These are phyloP conservation scores for Congeria kusceri DNA, from an alignment of 2,888 invertebrate species.

Conservation along the genomic window DNA sequence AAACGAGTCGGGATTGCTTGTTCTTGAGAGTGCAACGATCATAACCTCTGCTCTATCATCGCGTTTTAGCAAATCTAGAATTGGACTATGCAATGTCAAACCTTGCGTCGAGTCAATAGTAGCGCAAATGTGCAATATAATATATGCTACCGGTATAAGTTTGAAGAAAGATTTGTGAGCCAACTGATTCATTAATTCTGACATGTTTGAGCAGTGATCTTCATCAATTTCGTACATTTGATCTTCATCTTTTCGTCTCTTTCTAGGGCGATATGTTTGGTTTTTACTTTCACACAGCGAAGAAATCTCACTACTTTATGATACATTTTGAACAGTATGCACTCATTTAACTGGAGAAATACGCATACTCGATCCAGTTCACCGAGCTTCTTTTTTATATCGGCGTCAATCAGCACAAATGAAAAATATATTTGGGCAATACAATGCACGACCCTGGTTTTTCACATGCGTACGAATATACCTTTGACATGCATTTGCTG, in stretches of 20 bases:
- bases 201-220: neutral
- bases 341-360: conserved; percentile 2
- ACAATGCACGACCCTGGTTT: conserved; percentile 2
- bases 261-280: too few species aligned
- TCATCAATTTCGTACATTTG: conserved; percentile 1
- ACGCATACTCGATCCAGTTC: neutral
- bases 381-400: neutral
- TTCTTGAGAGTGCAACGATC: conserved; percentile 21
- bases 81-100: conserved; percentile 16
- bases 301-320: conserved; percentile 14
- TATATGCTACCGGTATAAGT: conserved; percentile 12
- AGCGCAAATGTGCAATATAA: conserved; percentile 8
- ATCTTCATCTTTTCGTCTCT: conserved; percentile 2
- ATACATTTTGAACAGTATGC: conserved; percentile 14
- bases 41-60: conserved; percentile 22
- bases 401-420: conserved; percentile 1
- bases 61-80: conserved; percentile 9
- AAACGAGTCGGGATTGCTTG: conserved; percentile 19
- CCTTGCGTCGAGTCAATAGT: conserved; percentile 29
- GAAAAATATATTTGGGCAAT: conserved; percentile 17
- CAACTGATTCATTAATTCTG: neutral
- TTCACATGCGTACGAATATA: conserved; percentile 9
- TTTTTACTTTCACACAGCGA: too few species aligned
- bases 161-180: conserved; percentile 17
- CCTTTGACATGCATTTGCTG: neutral